Percentiles rank a stretch among this genome's conserved stretches.
Evolutionary conservation across 1,140 invertebrate genomes (phyloP).

Genomic region (Drosophila pachea): DNA sequence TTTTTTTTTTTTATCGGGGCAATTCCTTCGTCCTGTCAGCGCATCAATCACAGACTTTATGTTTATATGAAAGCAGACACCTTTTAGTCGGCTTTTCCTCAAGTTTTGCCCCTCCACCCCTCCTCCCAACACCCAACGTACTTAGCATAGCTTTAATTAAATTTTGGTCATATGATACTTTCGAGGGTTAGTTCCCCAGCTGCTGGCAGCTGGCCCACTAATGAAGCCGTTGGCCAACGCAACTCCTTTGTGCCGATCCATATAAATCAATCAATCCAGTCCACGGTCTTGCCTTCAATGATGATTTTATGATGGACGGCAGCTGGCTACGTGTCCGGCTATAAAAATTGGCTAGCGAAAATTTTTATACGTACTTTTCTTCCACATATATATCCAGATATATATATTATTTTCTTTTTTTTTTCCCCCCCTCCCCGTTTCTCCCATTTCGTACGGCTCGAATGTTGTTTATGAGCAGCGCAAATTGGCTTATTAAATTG

Average conservation of each 20-base stretch:
- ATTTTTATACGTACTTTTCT: too few species aligned
- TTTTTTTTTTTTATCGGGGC: too few species aligned
- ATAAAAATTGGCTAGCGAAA: constrained; percentile 30
- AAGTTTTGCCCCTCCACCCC: constrained; percentile 4
- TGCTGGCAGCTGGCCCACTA: constrained; percentile 17
- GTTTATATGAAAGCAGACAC: constrained; percentile 50
- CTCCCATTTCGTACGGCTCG: constrained; percentile 8
- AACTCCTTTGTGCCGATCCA: background rate
- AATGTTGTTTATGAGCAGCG: constrained; percentile 65
- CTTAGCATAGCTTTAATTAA: constrained; percentile 48
- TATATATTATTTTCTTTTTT: background rate
- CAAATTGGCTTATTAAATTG: constrained; percentile 49
- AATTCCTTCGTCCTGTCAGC: constrained; percentile 36
- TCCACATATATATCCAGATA: too few species aligned
- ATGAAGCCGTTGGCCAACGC: constrained; percentile 47
- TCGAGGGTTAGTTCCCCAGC: constrained; percentile 5
- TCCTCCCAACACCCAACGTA: background rate
- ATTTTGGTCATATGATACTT: constrained; percentile 59
- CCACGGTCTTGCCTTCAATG: constrained; percentile 43
- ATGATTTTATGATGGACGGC: constrained; percentile 60
- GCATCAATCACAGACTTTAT: constrained; percentile 72
- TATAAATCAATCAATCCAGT: constrained; percentile 69
- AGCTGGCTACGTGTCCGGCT: constrained; percentile 23
- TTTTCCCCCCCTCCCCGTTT: background rate
- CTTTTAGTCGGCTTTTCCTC: constrained; percentile 31